phyloP scores from a whole-genome alignment of 2,797 vertebrate genomes.

The Myotis myotis region DNA sequence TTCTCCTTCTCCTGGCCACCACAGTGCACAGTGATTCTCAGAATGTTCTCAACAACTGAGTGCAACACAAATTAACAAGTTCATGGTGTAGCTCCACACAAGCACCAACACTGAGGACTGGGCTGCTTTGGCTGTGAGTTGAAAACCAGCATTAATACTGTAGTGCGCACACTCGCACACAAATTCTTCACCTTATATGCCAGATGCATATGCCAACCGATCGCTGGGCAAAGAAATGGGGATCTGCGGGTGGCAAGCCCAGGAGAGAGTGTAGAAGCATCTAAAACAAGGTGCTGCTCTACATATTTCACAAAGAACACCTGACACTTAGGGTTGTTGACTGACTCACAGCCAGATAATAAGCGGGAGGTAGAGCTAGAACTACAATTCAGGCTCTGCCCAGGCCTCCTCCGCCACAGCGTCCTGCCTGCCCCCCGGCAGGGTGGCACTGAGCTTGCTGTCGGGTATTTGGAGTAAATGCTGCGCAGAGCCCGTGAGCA shows the following conservation, averaged over 20 bases:
- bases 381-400: background rate
- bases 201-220: background rate
- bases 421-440: background rate
- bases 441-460: background rate
- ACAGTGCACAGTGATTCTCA: background rate
- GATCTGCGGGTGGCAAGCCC: background rate
- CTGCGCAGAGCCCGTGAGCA: constrained; percentile 29
- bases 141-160: background rate
- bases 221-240: background rate
- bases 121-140: background rate
- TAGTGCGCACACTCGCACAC: background rate
- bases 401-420: background rate
- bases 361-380: background rate
- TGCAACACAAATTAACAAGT: background rate
- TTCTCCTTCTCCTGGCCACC: background rate
- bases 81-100: background rate
- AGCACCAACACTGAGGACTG: background rate
- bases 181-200: background rate
- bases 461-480: background rate
- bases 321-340: background rate
- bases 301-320: background rate
- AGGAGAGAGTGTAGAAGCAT: background rate
- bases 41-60: constrained; percentile 2
- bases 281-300: background rate
- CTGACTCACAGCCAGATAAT: background rate